Evolutionary conservation across 1,140 invertebrate species (phyloP), one percentile per base, ranked within the genome.

Genomic region (Polypedilum vanderplanki): DNA sequence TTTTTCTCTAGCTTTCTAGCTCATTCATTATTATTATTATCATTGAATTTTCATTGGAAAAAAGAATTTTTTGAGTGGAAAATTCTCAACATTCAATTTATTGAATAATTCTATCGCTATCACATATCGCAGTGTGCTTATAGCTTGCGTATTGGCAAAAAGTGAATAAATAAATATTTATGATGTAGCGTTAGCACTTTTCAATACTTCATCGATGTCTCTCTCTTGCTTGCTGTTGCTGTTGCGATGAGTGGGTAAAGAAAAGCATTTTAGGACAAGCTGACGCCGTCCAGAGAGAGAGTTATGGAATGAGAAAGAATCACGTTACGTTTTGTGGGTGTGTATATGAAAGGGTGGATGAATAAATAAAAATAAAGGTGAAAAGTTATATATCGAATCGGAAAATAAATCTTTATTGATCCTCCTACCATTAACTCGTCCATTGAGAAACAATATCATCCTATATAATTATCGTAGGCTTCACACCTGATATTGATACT

Each of bases 161-260:
- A 57, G n/a, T 57, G 46, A 57, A 57, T 57, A 57, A 57, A 57
- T 57, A 57, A 57, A 57, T 57, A 57, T 57, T 57, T 57, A 57
- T 57, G 46, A 57, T 57, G 46, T 57, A 57, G 46, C 46, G 46
- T 57, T 57, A 57, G 46, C 46, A 57, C 46, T 57, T 57, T 57
- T 57, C 46, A 57, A 57, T 57, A 57, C 46, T 57, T 57, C 46
- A 57, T 57, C 46, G 46, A 12, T 57, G n/a, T 57, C n/a, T n/a
- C 46, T 41, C 40, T n/a, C n/a, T n/a, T n/a, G n/a, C n/a, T 57
- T 57, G 12, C 41, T 46, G 8, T 46, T 57, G 46, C 24, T n/a
- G 46, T n/a, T 57, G 15, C 12, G 46, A 15, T 12, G 10, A 57
- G 12, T n/a, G 12, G 15, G 46, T 15, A 12, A 12, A 57, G 12